Evolutionary conservation across 2,113 vertebrate species (phyloP).

Genomic region (Lepus europaeus): DNA sequence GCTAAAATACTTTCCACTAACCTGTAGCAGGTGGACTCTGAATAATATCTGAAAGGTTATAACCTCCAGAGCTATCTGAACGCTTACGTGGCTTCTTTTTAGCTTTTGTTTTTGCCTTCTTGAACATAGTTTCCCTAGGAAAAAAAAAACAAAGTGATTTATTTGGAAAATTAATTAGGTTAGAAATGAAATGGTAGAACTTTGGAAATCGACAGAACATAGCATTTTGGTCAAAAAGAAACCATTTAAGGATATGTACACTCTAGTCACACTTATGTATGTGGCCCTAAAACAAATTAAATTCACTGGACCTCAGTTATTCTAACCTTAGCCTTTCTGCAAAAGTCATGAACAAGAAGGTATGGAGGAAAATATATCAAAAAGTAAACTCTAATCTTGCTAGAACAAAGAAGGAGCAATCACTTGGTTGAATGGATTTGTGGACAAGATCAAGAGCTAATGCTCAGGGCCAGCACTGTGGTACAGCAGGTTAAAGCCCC

Average conservation of each 20-base stretch:
- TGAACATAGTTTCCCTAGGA: constrained; percentile 93
- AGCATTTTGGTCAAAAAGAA: constrained; percentile 26
- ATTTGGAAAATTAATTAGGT: background rate
- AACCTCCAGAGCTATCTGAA: constrained; percentile 97
- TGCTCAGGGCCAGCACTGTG: too few relatives aligned
- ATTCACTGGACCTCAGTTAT: background rate
- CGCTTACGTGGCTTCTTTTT: constrained; percentile 96
- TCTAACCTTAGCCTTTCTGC: constrained; percentile 8
- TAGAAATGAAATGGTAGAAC: constrained; percentile 31
- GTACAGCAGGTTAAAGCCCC: too few relatives aligned
- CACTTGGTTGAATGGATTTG: background rate
- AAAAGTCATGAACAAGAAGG: constrained; percentile 5
- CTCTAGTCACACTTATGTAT: background rate
- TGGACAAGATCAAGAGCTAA: background rate
- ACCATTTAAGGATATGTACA: background rate
- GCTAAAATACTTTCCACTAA: constrained; percentile 82
- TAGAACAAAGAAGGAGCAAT: background rate
- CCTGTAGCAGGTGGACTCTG: constrained; percentile 93
- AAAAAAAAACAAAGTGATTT: constrained; percentile 61
- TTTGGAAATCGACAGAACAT: background rate
- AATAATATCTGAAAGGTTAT: constrained; percentile 97
- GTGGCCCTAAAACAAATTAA: background rate
- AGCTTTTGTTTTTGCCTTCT: constrained; percentile 95
- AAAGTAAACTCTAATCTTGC: constrained; percentile 41
- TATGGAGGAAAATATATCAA: background rate